Percentiles rank a stretch among this genome's conserved stretches.
Conservation (phyloP, 1,140 invertebrate species). For the Anastrepha ludens region DNA sequence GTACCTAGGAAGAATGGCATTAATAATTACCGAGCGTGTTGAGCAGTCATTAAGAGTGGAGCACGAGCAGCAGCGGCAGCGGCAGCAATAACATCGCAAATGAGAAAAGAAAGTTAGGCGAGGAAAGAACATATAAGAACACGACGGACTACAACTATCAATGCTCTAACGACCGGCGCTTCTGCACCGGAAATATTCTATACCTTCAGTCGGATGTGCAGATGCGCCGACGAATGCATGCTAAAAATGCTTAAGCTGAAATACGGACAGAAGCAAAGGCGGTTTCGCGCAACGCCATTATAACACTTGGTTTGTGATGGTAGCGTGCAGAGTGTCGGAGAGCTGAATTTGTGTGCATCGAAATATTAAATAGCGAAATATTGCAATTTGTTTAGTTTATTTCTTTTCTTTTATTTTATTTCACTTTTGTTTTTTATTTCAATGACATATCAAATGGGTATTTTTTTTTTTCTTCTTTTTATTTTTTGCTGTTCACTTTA, state of each 20-base stretch:
- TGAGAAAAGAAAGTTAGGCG: neutral
- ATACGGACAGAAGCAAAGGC: no score
- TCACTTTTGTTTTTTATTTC: no score
- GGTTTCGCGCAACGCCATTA: no score
- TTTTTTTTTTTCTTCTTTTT: no score
- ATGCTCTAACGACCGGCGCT: constrained; percentile 13
- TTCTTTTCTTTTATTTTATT: no score
- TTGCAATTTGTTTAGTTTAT: no score
- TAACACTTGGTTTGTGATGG: no score
- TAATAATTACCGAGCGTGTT: constrained; percentile 56
- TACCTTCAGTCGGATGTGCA: neutral
- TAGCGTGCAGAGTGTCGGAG: no score
- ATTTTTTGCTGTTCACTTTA: no score
- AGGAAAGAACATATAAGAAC: neutral
- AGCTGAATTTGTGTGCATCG: no score
- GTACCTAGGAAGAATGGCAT: constrained; percentile 21
- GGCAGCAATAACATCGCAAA: constrained; percentile 7
- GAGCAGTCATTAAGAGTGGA: constrained; percentile 41
- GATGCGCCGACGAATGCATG: neutral
- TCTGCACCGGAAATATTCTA: neutral
- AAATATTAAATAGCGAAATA: no score
- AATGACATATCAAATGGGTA: no score
- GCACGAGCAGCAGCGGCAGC: neutral
- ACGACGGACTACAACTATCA: neutral
- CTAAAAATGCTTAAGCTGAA: neutral